Evolutionary conservation across 1,140 invertebrate species (phyloP).

Genomic region (Drosophila sp.): DNA sequence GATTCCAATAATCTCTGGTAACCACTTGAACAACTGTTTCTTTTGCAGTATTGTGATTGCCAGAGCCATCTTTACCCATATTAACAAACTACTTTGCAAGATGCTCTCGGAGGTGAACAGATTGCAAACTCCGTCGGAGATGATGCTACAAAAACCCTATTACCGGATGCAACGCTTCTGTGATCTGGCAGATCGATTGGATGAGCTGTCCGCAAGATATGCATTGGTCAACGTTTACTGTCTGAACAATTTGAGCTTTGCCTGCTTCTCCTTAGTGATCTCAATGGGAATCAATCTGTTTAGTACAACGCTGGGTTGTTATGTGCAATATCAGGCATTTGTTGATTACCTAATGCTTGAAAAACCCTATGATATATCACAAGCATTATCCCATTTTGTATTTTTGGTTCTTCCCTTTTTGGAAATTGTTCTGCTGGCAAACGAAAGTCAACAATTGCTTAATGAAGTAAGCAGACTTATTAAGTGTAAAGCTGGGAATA

Average conservation of each 20-base stretch:
- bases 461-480: not conserved
- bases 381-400: not conserved
- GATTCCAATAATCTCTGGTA: not conserved
- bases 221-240: not conserved
- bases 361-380: not conserved
- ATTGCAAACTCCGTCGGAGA: constrained; percentile 4
- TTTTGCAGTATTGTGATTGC: constrained; percentile 1
- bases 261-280: not conserved
- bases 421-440: not conserved
- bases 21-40: constrained; percentile 9
- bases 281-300: constrained; percentile 1
- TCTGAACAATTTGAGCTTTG: not conserved
- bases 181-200: constrained; percentile 9
- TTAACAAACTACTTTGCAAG: not conserved
- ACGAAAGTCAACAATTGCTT: not conserved
- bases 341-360: constrained; percentile 5
- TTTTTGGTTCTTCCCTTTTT: constrained; percentile 1
- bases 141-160: not conserved
- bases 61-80: not conserved
- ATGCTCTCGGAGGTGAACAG: constrained; percentile 2
- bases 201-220: not conserved
- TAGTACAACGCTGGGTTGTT: constrained; percentile 3
- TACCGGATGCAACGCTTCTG: constrained; percentile 18
- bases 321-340: constrained; percentile 8
- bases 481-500: not conserved